phyloP scores from a whole-genome alignment of 2,797 vertebrate species.

The Lithobates pipiens region DNA sequence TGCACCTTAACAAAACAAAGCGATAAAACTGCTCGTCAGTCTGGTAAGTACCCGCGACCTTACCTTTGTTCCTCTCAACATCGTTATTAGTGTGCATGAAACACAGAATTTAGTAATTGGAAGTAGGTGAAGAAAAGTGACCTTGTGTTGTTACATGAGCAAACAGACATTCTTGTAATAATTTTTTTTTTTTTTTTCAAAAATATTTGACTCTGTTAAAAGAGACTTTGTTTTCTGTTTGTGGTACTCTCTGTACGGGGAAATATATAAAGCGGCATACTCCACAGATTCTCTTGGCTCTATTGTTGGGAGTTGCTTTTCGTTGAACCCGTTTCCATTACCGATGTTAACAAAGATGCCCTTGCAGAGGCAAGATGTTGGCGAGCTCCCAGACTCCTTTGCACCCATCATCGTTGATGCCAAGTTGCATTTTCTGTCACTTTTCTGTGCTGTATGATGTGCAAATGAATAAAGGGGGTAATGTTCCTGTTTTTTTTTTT shows the following conservation, averaged over 20 bases:
- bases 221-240: conserved; percentile 14
- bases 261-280: background rate
- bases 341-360: background rate
- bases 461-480: background rate
- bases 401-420: background rate
- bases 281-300: background rate
- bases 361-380: too few relatives aligned
- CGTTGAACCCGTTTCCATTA: background rate
- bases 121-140: conserved; percentile 71
- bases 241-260: background rate
- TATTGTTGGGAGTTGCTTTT: background rate
- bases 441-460: background rate
- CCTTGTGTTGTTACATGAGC: conserved; percentile 67
- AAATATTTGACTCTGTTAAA: conserved; percentile 23
- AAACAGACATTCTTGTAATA: conserved; percentile 43
- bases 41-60: conserved; percentile 78
- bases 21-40: conserved; percentile 76
- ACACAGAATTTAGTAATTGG: conserved; percentile 70
- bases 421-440: background rate
- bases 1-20: conserved; percentile 83
- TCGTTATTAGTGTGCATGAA: conserved; percentile 63
- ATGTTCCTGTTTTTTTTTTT: too few relatives aligned
- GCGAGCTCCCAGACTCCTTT: background rate
- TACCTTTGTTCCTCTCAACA: conserved; percentile 73
- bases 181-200: background rate